These are phyloP conservation scores for Syrmaticus mikado DNA, from an alignment of 2,113 vertebrate species.

Conservation along the genomic window DNA sequence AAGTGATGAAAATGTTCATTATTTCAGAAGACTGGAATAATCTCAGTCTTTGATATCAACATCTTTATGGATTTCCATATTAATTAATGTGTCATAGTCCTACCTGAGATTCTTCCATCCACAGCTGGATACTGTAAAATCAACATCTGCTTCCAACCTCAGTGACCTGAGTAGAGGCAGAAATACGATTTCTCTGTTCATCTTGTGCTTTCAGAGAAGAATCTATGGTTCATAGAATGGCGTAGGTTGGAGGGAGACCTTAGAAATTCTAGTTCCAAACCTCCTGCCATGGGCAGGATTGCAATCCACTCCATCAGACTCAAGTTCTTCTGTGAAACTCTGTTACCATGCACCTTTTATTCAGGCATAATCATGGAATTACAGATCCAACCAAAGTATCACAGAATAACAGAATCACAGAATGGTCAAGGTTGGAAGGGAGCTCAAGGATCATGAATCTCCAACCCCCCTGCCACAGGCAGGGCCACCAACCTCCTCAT, in stretches of 20 bases:
- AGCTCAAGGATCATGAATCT: too few relatives aligned
- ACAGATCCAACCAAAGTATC: background rate
- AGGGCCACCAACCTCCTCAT: too few relatives aligned
- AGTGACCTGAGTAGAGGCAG: background rate
- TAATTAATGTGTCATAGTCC: background rate
- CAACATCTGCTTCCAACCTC: background rate
- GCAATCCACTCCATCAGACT: too few relatives aligned
- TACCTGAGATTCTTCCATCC: background rate
- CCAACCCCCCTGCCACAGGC: too few relatives aligned
- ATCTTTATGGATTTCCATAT: background rate
- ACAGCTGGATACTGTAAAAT: background rate
- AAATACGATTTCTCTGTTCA: background rate
- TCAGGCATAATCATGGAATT: background rate
- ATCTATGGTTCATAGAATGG: background rate
- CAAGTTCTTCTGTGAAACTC: background rate
- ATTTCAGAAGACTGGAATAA: background rate
- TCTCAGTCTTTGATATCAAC: background rate
- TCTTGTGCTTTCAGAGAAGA: background rate
- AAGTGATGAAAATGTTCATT: background rate
- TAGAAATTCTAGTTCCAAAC: too few relatives aligned
- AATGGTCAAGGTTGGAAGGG: too few relatives aligned
- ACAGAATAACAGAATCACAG: too few relatives aligned
- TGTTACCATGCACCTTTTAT: background rate
- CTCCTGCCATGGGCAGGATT: too few relatives aligned
- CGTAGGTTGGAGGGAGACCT: too few relatives aligned